Percentiles rank a stretch among this genome's conserved stretches.
These are phyloP conservation scores for Thaleichthys pacificus DNA, from an alignment of 2,797 vertebrate genomes.

Conservation along the genomic window DNA sequence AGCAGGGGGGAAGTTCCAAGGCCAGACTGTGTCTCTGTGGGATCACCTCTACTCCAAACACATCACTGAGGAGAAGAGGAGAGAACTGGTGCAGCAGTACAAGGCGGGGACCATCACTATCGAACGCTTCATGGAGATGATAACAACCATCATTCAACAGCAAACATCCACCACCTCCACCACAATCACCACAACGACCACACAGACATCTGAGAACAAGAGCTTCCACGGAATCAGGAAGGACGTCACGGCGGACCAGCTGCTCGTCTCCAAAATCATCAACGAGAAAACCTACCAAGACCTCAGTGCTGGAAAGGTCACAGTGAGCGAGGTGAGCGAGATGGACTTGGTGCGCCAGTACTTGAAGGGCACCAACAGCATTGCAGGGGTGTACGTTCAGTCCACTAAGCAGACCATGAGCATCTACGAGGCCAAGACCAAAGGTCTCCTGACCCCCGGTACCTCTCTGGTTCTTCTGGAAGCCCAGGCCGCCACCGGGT, in stretches of 20 bases:
- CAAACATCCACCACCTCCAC: background rate
- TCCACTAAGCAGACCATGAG: conserved; percentile 25
- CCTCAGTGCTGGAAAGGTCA: conserved; percentile 69
- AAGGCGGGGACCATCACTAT: conserved; percentile 53
- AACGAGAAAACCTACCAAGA: conserved; percentile 69
- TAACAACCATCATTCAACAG: conserved; percentile 59
- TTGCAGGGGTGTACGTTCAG: conserved; percentile 29
- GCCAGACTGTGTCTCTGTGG: conserved; percentile 68
- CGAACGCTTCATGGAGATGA: conserved; percentile 56
- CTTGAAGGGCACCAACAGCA: conserved; percentile 75
- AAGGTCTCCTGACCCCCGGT: conserved; percentile 34
- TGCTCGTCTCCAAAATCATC: conserved; percentile 75
- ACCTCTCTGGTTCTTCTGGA: conserved; percentile 36
- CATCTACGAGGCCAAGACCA: conserved; percentile 27
- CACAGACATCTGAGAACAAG: background rate
- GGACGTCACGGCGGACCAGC: conserved; percentile 62
- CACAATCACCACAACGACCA: conserved; percentile 46
- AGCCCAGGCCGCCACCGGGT: conserved; percentile 36
- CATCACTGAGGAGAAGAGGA: conserved; percentile 65
- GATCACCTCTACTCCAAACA: conserved; percentile 76
- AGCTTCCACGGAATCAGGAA: conserved; percentile 36
- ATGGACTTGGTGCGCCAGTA: conserved; percentile 68
- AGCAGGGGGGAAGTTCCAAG: conserved; percentile 54
- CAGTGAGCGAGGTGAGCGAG: conserved; percentile 66
- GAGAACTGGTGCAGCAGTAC: conserved; percentile 68